phyloP scores from a whole-genome alignment of 2,888 invertebrate species.

The Cinara cedri region DNA sequence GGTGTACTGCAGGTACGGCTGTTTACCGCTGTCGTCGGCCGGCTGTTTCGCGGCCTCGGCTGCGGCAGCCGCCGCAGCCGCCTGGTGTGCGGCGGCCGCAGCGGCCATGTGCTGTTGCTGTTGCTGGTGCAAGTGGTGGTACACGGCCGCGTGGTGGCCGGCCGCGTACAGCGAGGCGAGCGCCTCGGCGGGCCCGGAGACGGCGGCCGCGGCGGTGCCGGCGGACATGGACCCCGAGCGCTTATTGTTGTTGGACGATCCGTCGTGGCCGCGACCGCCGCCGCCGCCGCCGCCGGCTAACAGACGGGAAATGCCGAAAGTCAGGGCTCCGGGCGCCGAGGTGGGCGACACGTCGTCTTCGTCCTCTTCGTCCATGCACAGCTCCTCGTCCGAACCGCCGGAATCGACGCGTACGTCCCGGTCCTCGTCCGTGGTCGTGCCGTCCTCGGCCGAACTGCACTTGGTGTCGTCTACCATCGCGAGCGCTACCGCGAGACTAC shows the following conservation, averaged over 20 bases:
- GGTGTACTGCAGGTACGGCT: conserved; percentile 48
- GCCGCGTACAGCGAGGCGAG: conserved; percentile 49
- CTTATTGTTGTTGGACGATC: not conserved
- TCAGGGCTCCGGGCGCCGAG: conserved; percentile 40
- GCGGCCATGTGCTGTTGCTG: conserved; percentile 47
- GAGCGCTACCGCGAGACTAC: too few relatives aligned
- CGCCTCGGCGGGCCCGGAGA: conserved; percentile 44
- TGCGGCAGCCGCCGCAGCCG: not conserved
- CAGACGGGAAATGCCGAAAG: conserved; percentile 48
- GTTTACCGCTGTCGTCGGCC: conserved; percentile 26
- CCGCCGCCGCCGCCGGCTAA: conserved; percentile 24
- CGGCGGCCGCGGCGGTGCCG: conserved; percentile 26
- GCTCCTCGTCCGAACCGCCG: conserved; percentile 50
- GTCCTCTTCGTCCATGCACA: conserved; percentile 57
- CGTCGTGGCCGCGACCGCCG: not conserved
- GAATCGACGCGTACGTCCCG: conserved; percentile 58
- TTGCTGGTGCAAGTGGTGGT: conserved; percentile 44
- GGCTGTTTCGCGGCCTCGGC: not conserved
- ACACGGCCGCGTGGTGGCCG: conserved; percentile 38
- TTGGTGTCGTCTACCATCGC: conserved; percentile 49
- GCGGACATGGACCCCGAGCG: not conserved
- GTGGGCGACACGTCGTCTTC: conserved; percentile 63
- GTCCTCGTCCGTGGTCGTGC: conserved; percentile 57
- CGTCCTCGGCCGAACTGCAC: conserved; percentile 42
- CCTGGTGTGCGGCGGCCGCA: conserved; percentile 30